Evolutionary conservation across 2,113 vertebrate genomes (phyloP), one percentile per base, ranked within the genome.

Genomic region (Pseudorectes ferrugineus): DNA sequence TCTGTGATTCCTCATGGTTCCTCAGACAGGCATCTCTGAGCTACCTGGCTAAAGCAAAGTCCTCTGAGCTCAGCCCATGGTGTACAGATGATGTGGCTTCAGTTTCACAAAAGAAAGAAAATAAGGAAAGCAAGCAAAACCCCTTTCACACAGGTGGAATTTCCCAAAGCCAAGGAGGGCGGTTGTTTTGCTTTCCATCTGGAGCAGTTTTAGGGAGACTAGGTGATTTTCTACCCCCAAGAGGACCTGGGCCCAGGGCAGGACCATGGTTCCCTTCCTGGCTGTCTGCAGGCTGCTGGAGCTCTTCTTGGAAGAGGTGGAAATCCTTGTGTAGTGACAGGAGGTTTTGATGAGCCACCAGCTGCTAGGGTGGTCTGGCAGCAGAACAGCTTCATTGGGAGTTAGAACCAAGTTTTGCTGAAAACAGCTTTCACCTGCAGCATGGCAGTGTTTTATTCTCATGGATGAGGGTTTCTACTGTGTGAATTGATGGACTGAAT

Each of bases 391-490:
- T 70, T 78, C 0, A 1, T 3, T 25, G 12, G 24, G 66, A 62
- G 6, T 71, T 66, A 40, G 55, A 58, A 35, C 19, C 11, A 55
- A 4, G 42, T 35, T 92, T 48, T 85, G 28, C 29, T 65, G 58
- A 21, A 31, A 67, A 29, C 28, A 72, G 1, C 73, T 63, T 77
- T 61, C 36, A 63, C 43, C 28, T 87, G 67, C 79, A 62, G 48
- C 0, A 0, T 12, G 35, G 54, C n/a, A 76, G 28, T 25, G 4
- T 23, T 66, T 89, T 46, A 14, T 15, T 65, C 6, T 52, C 7
- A 1, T 17, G 12, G 16, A 5, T 45, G 40, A 42, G 23, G 9
- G 20, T 19, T 88, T 70, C 54, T 43, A 2, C 35, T 55, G 9
- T 13, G 11, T 43, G 58, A 58, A 33, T 26, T 63, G 18, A 11